A percentile compares a stretch with the other conserved stretches of the same genome.
Conservation (phyloP, 53 echinoderm and acorn worm genomes). For the Luidia sarsii region DNA sequence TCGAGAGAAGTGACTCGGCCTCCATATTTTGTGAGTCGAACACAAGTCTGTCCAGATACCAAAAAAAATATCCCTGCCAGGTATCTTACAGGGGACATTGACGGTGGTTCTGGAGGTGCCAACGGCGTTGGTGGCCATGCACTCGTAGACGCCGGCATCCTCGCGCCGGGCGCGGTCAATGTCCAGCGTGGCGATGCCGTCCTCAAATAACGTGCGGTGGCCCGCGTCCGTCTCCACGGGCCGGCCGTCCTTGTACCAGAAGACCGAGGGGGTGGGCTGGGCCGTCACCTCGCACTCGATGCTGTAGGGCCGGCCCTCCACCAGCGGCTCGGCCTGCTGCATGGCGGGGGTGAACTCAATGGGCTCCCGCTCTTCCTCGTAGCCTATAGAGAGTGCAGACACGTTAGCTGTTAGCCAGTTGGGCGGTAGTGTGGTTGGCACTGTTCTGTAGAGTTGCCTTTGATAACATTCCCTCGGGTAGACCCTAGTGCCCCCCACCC, state of each 20-base stretch:
- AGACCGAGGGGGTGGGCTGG: slow-evolving; percentile 74
- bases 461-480: not conserved
- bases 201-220: slow-evolving; percentile 72
- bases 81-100: slow-evolving; percentile 34
- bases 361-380: slow-evolving; percentile 14
- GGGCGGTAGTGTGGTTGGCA: not conserved
- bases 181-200: slow-evolving; percentile 76
- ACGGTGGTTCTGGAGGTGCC: slow-evolving; percentile 76
- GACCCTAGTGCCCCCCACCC: not conserved
- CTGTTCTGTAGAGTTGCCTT: not conserved
- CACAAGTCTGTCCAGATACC: too few relatives aligned
- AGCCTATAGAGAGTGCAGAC: not conserved
- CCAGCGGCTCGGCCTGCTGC: slow-evolving; percentile 8
- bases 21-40: too few relatives aligned
- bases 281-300: slow-evolving; percentile 71
- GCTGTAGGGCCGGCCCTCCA: slow-evolving; percentile 4
- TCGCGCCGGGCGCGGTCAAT: slow-evolving; percentile 64
- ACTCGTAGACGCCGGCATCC: slow-evolving; percentile 81
- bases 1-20: too few relatives aligned
- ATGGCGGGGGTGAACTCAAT: not conserved
- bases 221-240: slow-evolving; percentile 67
- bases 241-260: slow-evolving; percentile 94
- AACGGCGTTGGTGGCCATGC: slow-evolving; percentile 80
- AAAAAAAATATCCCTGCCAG: too few relatives aligned
- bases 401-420: too few relatives aligned